Base-by-base conservation (phyloP, 2,888 invertebrate genomes). In the Gastrophysa polygoni region DNA sequence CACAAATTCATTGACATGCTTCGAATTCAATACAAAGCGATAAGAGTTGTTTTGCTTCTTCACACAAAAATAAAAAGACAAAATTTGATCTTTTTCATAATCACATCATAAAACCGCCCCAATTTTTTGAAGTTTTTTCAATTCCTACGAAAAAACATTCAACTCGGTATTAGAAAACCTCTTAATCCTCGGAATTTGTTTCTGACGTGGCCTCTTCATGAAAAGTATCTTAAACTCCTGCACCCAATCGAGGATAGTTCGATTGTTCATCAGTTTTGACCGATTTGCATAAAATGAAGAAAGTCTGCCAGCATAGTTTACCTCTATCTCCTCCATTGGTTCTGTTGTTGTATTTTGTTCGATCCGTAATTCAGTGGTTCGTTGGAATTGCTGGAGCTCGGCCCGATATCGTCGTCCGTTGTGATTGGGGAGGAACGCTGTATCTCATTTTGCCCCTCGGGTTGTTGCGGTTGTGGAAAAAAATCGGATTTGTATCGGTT, bases 21-120 rank as follows among this genome's bases (percentile, higher is more conserved):
- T 59, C 14, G 51, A 20, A 51, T 50, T 51, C 7, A 59, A 49
- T 21, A 59, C 28, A 11, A 56, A 56, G 29, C 56, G 18, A 47
- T 21, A 17, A 18, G 10, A n/a, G 5, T 38, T 93, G 56, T 83
- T 82, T 10, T 85, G 2, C 18, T 56, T 56, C 7, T 16, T 10
- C 2, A n/a, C 20, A 32, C 29, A 51, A 10, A 51, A 56, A 29
- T 21, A 21, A 3, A 11, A 28, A 1, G 48, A 47, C 18, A 57
- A 7, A 57, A 57, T 47, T 29, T 54, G 54, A 14, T 28, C 1
- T 11, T 24, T 55, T 16, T n/a, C 3, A 16, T 18, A 38, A 20
- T 43, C 7, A n/a, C 54, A 43, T 49, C 24, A 8, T 21, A n/a
- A 49, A 28, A 49, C 28, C 11, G 49, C 49, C 3, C 28, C 24